Evolutionary conservation across 2,888 invertebrate genomes (phyloP).

Genomic region (Germaria angustata): DNA sequence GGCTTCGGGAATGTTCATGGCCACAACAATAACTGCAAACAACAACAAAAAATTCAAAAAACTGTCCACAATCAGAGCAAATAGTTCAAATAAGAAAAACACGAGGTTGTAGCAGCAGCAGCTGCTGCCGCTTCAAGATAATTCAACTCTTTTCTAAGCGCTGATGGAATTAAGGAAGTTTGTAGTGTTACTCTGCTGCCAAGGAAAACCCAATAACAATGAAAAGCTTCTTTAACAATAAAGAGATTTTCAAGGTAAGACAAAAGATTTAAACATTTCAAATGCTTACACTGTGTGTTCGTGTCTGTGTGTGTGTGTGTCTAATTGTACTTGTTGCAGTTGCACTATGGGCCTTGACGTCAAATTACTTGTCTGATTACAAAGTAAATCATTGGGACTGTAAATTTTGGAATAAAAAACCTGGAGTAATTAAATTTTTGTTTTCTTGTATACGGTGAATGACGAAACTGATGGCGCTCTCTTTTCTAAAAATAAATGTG

Average conservation of each 20-base stretch:
- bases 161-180: conserved; percentile 8
- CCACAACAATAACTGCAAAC: conserved; percentile 19
- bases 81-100: conserved; percentile 60
- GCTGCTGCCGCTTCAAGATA: conserved; percentile 53
- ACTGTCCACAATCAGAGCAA: conserved; percentile 68
- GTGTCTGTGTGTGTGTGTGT: conserved; percentile 22
- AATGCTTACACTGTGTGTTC: not conserved
- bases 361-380: conserved; percentile 6
- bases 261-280: conserved; percentile 35
- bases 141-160: conserved; percentile 26
- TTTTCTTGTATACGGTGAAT: no score
- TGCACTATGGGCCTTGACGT: conserved; percentile 30
- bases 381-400: no score
- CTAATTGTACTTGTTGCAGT: conserved; percentile 18
- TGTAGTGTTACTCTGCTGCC: not conserved
- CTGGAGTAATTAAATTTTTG: no score
- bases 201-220: conserved; percentile 14
- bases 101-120: conserved; percentile 52
- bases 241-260: conserved; percentile 70
- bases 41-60: not conserved
- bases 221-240: conserved; percentile 52
- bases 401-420: no score
- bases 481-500: no score
- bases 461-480: no score
- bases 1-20: conserved; percentile 53